Evolutionary conservation across 2,797 vertebrate genomes (phyloP).

Genomic region (Dicrostonyx torquatus): DNA sequence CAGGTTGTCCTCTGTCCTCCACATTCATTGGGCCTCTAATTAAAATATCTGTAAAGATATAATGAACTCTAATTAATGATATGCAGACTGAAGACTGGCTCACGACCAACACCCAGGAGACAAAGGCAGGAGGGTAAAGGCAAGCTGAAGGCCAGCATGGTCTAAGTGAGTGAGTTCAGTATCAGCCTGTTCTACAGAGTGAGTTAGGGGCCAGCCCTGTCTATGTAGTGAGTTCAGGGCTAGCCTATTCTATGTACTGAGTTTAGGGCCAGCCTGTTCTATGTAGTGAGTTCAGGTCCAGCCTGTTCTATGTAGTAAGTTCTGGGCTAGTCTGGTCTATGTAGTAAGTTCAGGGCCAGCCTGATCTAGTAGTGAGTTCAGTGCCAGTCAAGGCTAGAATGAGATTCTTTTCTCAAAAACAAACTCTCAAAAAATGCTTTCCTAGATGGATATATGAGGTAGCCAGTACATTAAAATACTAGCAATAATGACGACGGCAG

Average conservation of each 20-base stretch:
- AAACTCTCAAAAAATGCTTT: not conserved
- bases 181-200: not conserved
- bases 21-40: not conserved
- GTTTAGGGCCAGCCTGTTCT: no score
- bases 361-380: not conserved
- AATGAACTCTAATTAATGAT: not conserved
- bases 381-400: not conserved
- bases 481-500: no score
- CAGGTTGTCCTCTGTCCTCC: not conserved
- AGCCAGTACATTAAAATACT: not conserved
- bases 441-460: not conserved
- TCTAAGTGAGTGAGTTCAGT: not conserved
- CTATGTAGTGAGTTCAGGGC: no score
- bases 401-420: not conserved
- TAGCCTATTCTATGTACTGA: not conserved
- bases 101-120: not conserved
- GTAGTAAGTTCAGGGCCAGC: no score
- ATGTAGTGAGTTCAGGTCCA: no score
- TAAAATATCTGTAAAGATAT: conserved; percentile 16
- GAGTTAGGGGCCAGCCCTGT: not conserved
- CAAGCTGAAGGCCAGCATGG: not conserved
- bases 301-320: no score
- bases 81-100: not conserved
- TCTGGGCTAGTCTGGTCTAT: no score
- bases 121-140: not conserved